A percentile compares a stretch with the other conserved stretches of the same genome.
phyloP scores from a whole-genome alignment of 2,797 vertebrate species.

The Gobio occitaniae region DNA sequence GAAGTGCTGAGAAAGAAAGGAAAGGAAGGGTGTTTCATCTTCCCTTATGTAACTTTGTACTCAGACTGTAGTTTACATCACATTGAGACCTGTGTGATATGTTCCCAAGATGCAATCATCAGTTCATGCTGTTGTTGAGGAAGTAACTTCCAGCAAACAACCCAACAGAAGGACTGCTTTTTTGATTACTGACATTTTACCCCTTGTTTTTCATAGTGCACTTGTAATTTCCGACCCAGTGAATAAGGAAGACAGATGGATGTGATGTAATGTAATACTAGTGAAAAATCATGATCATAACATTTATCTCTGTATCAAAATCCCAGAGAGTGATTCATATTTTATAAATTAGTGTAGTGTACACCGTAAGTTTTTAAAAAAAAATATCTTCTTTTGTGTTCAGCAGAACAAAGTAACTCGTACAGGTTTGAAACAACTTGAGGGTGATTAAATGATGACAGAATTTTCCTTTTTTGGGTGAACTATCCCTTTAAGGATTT shows the following conservation, averaged over 20 bases:
- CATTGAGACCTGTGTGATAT: neutral
- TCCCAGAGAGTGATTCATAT: too few relatives aligned
- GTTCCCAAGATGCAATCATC: conserved; percentile 30
- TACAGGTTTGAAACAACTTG: too few relatives aligned
- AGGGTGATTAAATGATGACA: too few relatives aligned
- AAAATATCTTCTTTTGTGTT: too few relatives aligned
- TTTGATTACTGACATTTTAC: too few relatives aligned
- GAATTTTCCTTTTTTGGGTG: too few relatives aligned
- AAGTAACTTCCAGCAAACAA: conserved; percentile 60
- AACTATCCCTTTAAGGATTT: too few relatives aligned
- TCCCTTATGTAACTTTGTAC: neutral
- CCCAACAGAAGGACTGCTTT: conserved; percentile 51
- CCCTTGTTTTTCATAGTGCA: too few relatives aligned
- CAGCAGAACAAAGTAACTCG: too few relatives aligned
- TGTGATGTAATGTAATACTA: too few relatives aligned
- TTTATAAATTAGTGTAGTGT: neutral
- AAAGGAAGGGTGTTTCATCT: neutral
- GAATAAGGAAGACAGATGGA: conserved; percentile 1
- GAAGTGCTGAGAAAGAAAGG: neutral
- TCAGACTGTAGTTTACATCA: neutral
- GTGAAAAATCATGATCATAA: too few relatives aligned
- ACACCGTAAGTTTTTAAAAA: neutral
- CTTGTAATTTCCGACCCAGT: conserved; percentile 11
- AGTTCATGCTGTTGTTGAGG: conserved; percentile 61
- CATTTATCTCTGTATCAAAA: too few relatives aligned